These are phyloP conservation scores for Carlito syrichta DNA, from an alignment of 2,113 vertebrate species.

Conservation along the genomic window DNA sequence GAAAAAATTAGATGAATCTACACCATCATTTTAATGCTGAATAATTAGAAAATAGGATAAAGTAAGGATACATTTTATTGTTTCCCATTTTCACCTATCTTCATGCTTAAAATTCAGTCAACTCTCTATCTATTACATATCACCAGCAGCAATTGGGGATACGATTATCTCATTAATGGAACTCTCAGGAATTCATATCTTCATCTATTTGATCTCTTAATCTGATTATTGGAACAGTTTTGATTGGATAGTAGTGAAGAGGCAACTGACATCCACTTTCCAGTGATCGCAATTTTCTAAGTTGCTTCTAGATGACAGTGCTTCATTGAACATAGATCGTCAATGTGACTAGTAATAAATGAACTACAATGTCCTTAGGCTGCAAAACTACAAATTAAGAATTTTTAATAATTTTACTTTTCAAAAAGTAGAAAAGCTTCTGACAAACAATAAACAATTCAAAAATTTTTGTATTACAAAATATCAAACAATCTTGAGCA, in stretches of 20 bases:
- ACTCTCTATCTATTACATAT: background rate
- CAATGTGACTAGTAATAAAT: background rate
- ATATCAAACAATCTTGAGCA: background rate
- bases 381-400: background rate
- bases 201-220: background rate
- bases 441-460: background rate
- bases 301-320: background rate
- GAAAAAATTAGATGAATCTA: background rate
- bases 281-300: background rate
- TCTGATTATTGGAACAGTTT: background rate
- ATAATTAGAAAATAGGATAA: background rate
- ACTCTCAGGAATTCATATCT: background rate
- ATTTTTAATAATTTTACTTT: background rate
- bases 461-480: background rate
- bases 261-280: background rate
- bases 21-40: background rate
- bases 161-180: background rate
- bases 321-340: background rate
- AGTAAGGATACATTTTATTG: background rate
- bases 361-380: background rate
- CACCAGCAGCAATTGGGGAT: background rate
- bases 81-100: background rate
- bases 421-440: background rate
- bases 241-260: background rate
- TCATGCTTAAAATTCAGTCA: background rate